Conservation (phyloP, 2,797 vertebrate genomes). For the Setipinna tenuifilis region DNA sequence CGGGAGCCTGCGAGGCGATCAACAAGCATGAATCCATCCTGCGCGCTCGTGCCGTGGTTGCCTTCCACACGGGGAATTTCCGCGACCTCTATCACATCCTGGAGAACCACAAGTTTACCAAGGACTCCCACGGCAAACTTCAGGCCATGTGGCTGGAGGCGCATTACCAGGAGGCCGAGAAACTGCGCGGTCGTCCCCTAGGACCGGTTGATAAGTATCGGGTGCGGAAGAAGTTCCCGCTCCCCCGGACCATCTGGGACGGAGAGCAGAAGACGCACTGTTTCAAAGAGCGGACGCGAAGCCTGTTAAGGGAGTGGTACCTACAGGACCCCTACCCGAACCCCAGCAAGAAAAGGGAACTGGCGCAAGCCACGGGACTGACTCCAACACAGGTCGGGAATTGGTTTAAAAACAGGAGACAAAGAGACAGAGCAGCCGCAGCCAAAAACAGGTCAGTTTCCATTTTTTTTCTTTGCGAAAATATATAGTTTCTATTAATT, state of each 20-base stretch:
- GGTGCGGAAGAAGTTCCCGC: constrained; percentile 99
- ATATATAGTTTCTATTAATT: background rate
- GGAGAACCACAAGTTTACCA: constrained; percentile 99
- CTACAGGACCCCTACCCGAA: constrained; percentile 99
- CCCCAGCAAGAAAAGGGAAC: constrained; percentile 99
- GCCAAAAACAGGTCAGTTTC: constrained; percentile 96
- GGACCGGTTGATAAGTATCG: constrained; percentile 99
- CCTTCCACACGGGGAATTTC: constrained; percentile 99
- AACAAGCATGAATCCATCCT: constrained; percentile 99
- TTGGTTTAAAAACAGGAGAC: constrained; percentile 99
- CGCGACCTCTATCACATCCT: constrained; percentile 99
- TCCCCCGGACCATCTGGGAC: constrained; percentile 99
- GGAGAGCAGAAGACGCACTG: constrained; percentile 99
- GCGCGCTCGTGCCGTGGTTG: constrained; percentile 95
- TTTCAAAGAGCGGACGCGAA: constrained; percentile 99
- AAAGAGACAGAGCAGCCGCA: constrained; percentile 97
- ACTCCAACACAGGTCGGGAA: constrained; percentile 99
- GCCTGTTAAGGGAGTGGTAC: constrained; percentile 99
- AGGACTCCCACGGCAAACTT: constrained; percentile 98
- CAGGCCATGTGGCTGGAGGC: constrained; percentile 99
- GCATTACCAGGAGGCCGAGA: constrained; percentile 99
- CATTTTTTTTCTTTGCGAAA: background rate
- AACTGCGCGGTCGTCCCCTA: constrained; percentile 94
- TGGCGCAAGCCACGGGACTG: constrained; percentile 99
- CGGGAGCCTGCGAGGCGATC: constrained; percentile 97